Conservation (phyloP, 2,113 vertebrate species). For the Equus przewalskii region DNA sequence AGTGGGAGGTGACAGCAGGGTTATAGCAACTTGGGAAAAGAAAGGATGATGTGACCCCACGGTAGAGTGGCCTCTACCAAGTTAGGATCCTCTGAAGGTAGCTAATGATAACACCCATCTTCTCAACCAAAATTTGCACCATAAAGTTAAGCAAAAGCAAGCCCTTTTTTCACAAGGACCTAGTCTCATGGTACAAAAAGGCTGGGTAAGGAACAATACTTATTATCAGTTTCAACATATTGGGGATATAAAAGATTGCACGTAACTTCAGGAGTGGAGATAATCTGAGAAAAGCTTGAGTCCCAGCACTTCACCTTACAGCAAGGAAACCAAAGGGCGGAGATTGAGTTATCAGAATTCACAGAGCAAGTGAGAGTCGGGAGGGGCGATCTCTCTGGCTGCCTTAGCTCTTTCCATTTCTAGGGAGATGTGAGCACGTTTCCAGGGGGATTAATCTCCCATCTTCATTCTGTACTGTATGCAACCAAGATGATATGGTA, state of each 20-base stretch:
- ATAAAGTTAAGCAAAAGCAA: neutral
- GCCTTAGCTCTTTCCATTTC: slow-evolving; percentile 35
- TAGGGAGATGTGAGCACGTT: slow-evolving; percentile 31
- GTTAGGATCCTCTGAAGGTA: neutral
- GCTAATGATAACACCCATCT: neutral
- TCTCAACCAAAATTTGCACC: neutral
- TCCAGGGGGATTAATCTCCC: neutral
- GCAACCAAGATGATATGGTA: neutral
- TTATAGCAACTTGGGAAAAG: neutral
- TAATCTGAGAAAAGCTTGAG: neutral
- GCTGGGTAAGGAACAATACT: neutral
- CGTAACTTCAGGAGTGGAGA: neutral
- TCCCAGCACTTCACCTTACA: neutral
- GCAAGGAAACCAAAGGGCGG: neutral
- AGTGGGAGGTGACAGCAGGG: neutral
- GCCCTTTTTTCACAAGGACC: rapidly evolving
- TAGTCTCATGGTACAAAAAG: neutral
- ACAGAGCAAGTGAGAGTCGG: neutral
- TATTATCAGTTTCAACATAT: neutral
- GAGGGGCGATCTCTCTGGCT: neutral
- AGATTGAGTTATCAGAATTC: slow-evolving; percentile 5
- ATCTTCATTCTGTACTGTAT: slow-evolving; percentile 17
- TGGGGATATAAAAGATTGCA: neutral
- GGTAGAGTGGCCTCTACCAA: neutral
- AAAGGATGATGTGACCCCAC: neutral